Base-by-base conservation (phyloP, 1,140 invertebrate species). In the Drosophila setifemur region DNA sequence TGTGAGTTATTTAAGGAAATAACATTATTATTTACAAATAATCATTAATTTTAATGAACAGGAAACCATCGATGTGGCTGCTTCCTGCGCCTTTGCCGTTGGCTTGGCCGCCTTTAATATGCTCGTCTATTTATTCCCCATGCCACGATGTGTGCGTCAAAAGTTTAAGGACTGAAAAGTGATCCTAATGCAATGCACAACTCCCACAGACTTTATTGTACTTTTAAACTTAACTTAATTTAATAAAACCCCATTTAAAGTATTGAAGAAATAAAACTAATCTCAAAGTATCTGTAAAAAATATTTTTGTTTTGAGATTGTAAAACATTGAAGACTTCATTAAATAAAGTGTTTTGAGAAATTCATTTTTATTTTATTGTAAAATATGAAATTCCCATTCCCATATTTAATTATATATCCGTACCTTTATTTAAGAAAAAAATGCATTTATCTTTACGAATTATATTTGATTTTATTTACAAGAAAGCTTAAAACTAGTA, bases 101-200 rank as follows among this genome's bases (percentile, higher is more conserved):
- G 95, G 95, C 6, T 93, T 97, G 47, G 94, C 95, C 57, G 92
- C 97, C 42, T 92, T 97, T 0, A 98, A 97, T 85, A 94, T 96
- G 73, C 92, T 98, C 47, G 90, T 97, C 11, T 97, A 98, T 90
- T 90, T 97, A 8, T 93, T 98, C 60, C 96, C 96, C 0, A 89
- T 98, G 52, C 96, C 97, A 0, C 93, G 94, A n/a, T 96, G 95
- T 86, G 92, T 98, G 4, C 97, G 96, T 89, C 94, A 95, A 16
- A 98, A 98, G 91, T 98, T 98, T 91, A 93, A 96, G 85, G 96
- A 96, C 88, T 96, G 91, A 93, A 9, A 16, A 47, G 4, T n/a
- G 1, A 8, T 14, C 16, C 9, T 26, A 8, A 26, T 12, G 7
- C 33, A 19, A 0, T 58, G 29, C 23, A 58, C 8, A 26, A 16